Evolutionary conservation across 2,797 vertebrate genomes (phyloP).

Genomic region (Sternarchorhynchus goeldii): DNA sequence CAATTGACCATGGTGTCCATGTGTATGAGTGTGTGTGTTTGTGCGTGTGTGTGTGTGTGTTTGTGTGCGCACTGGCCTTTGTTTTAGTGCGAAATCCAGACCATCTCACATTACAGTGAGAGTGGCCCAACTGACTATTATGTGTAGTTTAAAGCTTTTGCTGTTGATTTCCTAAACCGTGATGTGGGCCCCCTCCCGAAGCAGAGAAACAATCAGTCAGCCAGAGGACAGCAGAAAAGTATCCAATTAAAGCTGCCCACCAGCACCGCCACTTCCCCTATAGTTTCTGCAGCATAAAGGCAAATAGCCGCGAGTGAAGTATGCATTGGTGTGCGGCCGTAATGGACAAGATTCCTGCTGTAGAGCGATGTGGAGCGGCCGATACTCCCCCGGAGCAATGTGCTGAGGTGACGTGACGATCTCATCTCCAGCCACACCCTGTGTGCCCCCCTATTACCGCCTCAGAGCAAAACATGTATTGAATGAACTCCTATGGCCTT

Average conservation of each 20-base stretch:
- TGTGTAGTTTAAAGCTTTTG: conserved; percentile 17
- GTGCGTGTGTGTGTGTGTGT: conserved; percentile 5
- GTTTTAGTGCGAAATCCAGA: conserved; percentile 36
- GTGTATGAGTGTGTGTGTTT: conserved; percentile 4
- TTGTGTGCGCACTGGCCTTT: conserved; percentile 17
- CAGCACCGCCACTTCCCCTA: neutral
- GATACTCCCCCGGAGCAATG: conserved; percentile 25
- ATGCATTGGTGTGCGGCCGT: neutral
- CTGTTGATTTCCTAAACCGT: conserved; percentile 3
- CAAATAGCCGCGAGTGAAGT: neutral
- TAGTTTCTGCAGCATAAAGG: neutral
- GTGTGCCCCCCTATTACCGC: neutral
- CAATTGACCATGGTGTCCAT: conserved; percentile 39
- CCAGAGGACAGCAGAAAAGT: conserved; percentile 3
- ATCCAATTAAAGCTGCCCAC: conserved; percentile 4
- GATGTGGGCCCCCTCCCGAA: neutral
- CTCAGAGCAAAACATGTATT: too few species aligned
- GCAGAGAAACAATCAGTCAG: conserved; percentile 6
- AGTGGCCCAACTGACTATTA: conserved; percentile 32
- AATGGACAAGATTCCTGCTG: neutral
- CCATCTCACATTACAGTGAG: conserved; percentile 38
- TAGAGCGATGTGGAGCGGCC: neutral
- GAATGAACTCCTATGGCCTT: too few species aligned
- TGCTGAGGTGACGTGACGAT: conserved; percentile 33
- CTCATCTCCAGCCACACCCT: conserved; percentile 25